These are phyloP conservation scores for Lucilia sericata DNA, from an alignment of 1,140 invertebrate genomes.

Conservation along the genomic window DNA sequence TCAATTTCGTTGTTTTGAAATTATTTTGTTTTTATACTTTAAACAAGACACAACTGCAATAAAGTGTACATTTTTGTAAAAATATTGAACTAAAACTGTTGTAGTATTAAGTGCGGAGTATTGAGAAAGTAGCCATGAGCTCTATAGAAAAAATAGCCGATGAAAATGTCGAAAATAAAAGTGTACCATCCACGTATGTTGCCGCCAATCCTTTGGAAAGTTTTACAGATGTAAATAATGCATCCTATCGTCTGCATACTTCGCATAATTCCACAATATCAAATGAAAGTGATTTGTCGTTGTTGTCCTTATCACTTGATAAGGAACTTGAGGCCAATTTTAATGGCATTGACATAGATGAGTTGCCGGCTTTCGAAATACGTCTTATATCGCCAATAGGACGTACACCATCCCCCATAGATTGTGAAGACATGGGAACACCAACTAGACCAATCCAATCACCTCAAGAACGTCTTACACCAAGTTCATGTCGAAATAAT, in stretches of 20 bases:
- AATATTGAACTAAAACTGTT: not conserved
- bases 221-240: not conserved
- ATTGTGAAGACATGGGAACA: constrained; percentile 48
- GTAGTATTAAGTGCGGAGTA: not conserved
- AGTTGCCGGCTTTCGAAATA: constrained; percentile 63
- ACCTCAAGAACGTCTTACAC: constrained; percentile 37
- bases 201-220: not conserved
- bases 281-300: constrained; percentile 60
- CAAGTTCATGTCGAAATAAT: constrained; percentile 50
- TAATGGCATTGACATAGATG: constrained; percentile 52
- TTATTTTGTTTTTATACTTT: not conserved
- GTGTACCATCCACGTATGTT: not conserved
- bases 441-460: constrained; percentile 45
- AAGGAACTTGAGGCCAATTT: constrained; percentile 49
- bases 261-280: constrained; percentile 58
- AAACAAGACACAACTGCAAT: not conserved
- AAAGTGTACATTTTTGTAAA: not conserved
- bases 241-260: constrained; percentile 51
- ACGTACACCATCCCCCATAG: constrained; percentile 63
- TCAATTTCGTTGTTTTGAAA: constrained; percentile 20
- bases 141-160: not conserved
- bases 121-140: not conserved
- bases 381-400: constrained; percentile 60
- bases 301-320: constrained; percentile 54
- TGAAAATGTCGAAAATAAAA: not conserved